Conservation (phyloP, 2,797 vertebrate genomes). For the Orientallactaga sibirica region DNA sequence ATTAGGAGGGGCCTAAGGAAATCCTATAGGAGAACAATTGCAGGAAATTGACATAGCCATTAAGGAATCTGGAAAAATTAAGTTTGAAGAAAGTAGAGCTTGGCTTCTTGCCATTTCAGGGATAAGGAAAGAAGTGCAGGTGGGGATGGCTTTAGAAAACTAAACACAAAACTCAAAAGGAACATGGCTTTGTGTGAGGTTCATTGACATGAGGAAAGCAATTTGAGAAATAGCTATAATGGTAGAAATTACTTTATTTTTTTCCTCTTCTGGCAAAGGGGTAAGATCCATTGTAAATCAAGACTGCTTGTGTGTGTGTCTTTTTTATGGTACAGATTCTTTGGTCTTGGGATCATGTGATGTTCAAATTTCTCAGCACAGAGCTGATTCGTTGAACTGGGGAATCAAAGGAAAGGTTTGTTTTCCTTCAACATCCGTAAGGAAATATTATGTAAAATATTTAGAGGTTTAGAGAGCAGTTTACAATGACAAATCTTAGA, state of each 20-base stretch:
- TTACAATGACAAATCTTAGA: slow-evolving; percentile 60
- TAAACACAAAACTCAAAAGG: slow-evolving; percentile 58
- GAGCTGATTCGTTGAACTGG: slow-evolving; percentile 22
- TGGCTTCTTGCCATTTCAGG: slow-evolving; percentile 77
- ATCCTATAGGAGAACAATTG: slow-evolving; percentile 89
- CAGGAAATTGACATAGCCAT: slow-evolving; percentile 87
- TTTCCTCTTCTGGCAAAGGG: neutral
- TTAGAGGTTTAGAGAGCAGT: slow-evolving; percentile 59
- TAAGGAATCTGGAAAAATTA: slow-evolving; percentile 86
- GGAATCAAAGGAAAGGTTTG: slow-evolving; percentile 66
- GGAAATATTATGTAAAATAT: slow-evolving; percentile 76
- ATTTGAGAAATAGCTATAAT: neutral
- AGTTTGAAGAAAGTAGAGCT: slow-evolving; percentile 83
- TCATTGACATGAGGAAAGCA: slow-evolving; percentile 44
- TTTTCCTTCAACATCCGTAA: slow-evolving; percentile 73
- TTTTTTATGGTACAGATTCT: slow-evolving; percentile 34
- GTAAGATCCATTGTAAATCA: slow-evolving; percentile 11
- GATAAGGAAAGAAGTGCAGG: slow-evolving; percentile 71
- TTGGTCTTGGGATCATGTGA: neutral
- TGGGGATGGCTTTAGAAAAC: slow-evolving; percentile 74
- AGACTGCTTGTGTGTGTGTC: neutral
- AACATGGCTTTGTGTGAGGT: neutral
- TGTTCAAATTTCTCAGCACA: neutral
- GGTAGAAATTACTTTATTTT: neutral
- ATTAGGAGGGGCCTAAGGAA: slow-evolving; percentile 86